Evolutionary conservation across 2,888 invertebrate genomes (phyloP), one percentile per base, ranked within the genome.

Genomic region (Mythimna pallens): DNA sequence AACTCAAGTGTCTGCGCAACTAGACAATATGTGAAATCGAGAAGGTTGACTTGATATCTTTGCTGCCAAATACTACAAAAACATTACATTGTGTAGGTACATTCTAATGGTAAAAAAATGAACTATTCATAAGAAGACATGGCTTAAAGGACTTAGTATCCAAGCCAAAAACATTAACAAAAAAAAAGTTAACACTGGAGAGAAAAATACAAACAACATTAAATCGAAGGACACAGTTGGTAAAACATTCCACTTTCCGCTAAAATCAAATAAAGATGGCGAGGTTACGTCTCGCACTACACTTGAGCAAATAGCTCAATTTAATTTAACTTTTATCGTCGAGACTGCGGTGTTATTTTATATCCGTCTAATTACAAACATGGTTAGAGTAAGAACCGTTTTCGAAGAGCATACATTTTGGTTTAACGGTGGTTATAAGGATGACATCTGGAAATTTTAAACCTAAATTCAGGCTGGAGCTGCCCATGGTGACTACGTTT

Each of bases 281-380:
- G 54, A 43, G 20, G 58, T 43, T 63, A 65, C 1, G 25, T 43
- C 65, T 55, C 40, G 30, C 43, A 40, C 52, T 63, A 67, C 78
- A 78, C 52, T 67, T 78, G 78, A 65, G 72, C 82, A 82, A 78
- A 82, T 78, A 78, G 34, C 50, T 72, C 20, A 68, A 72, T 72
- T 73, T 73, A 30, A 81, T 65, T 71, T 61, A 12, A 47, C 40
- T 64, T 59, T 40, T 64, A 79, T 54, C 20, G 58, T 64, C 12
- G 40, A 50, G 54, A 30, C 36, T 59, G 1, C 2, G 20, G n/a
- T 78, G 43, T 54, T 47, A 36, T 77, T 52, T 54, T 66, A 50
- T 58, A 64, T 67, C 55, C 14, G 17, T 22, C 22, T 75, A 57
- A 34, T 34, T 55, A 61, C n/a, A 55, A 78, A 70, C 30, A 47